phyloP scores from a whole-genome alignment of 1,140 invertebrate genomes.

The Stegodyphus mimosarum region DNA sequence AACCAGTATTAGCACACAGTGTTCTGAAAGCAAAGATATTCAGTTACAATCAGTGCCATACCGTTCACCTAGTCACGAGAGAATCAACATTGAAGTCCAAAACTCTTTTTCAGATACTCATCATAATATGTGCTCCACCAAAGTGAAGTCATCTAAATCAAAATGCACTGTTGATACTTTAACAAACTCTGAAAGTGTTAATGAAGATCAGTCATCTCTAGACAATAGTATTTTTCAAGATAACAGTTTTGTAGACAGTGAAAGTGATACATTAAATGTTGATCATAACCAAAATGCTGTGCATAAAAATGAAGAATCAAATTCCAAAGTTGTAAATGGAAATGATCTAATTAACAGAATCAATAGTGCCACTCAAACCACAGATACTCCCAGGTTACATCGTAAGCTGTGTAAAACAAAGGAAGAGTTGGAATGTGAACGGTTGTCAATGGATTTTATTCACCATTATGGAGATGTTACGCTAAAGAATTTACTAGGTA shows the following conservation, averaged over 20 bases:
- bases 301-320: slow-evolving; percentile 7
- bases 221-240: slow-evolving; percentile 15
- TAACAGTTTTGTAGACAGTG: background rate
- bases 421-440: slow-evolving; percentile 56
- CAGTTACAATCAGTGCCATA: slow-evolving; percentile 45
- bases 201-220: slow-evolving; percentile 11
- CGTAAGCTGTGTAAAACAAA: slow-evolving; percentile 42
- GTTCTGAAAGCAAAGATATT: slow-evolving; percentile 13
- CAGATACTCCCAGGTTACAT: slow-evolving; percentile 26
- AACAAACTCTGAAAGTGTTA: slow-evolving; percentile 17
- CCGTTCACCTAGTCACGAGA: slow-evolving; percentile 41
- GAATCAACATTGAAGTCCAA: background rate
- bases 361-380: slow-evolving; percentile 56
- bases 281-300: slow-evolving; percentile 56
- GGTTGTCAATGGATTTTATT: slow-evolving; percentile 48
- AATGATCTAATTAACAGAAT: slow-evolving; percentile 44
- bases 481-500: slow-evolving; percentile 47
- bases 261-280: slow-evolving; percentile 14
- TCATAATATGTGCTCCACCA: slow-evolving; percentile 21
- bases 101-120: slow-evolving; percentile 20
- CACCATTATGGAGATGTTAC: slow-evolving; percentile 31
- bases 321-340: slow-evolving; percentile 34
- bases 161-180: slow-evolving; percentile 8
- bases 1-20: slow-evolving; percentile 32
- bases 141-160: slow-evolving; percentile 27